Conservation (phyloP, 1,140 invertebrate genomes). For the Drosophila ercepeae region DNA sequence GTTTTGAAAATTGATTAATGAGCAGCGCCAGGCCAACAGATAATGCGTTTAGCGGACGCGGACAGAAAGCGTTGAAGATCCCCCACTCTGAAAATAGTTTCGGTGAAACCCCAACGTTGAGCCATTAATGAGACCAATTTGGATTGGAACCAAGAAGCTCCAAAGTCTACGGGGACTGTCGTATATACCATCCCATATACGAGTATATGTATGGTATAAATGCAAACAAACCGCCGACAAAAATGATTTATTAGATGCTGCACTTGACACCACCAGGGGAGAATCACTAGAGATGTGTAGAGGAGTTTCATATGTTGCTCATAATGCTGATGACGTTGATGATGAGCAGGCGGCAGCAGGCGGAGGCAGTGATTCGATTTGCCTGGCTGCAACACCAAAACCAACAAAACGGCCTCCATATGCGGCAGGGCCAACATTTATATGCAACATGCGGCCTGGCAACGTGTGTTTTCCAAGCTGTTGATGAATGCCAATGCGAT, state of each 20-base stretch:
- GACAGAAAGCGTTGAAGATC: conserved; percentile 45
- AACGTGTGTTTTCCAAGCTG: conserved; percentile 71
- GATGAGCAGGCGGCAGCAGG: conserved; percentile 52
- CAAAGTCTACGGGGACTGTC: neutral
- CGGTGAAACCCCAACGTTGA: conserved; percentile 61
- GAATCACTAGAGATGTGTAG: neutral
- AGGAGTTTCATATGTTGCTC: conserved; percentile 28
- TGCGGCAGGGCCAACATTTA: conserved; percentile 65
- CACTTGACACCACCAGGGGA: conserved; percentile 61
- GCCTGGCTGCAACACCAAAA: conserved; percentile 29
- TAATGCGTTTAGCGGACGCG: conserved; percentile 38
- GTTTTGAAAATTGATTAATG: conserved; percentile 75
- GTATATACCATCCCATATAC: neutral
- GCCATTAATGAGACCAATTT: conserved; percentile 74
- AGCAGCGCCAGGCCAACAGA: conserved; percentile 24
- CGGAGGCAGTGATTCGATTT: conserved; percentile 67
- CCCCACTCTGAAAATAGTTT: conserved; percentile 51
- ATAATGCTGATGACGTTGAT: conserved; percentile 49
- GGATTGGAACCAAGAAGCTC: neutral
- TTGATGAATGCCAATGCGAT: conserved; percentile 79
- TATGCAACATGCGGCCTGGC: conserved; percentile 73
- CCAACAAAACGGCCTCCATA: conserved; percentile 43
- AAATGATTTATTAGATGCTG: conserved; percentile 78
- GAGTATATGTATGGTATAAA: conserved; percentile 59
- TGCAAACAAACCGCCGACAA: conserved; percentile 73